Evolutionary conservation across 2,113 vertebrate species (phyloP).

Genomic region (Anolis carolinensis): DNA sequence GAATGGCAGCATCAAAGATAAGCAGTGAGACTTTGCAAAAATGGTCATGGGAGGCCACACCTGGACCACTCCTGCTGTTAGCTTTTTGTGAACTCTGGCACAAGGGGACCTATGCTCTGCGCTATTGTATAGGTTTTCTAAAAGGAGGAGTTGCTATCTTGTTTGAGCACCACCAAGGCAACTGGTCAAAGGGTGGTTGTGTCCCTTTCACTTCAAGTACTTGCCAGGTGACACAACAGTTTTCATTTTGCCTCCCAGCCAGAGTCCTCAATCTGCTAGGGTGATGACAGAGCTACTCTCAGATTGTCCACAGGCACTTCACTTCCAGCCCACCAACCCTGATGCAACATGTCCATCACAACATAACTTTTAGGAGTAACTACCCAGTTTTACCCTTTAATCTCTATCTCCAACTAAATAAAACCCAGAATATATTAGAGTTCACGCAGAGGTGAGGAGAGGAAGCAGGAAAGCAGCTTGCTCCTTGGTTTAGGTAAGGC

Average conservation of each 20-base stretch:
- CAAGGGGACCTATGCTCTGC: background rate
- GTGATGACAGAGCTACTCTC: background rate
- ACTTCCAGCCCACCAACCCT: background rate
- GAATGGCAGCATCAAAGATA: background rate
- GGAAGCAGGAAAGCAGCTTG: too few species aligned
- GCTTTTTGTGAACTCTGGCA: background rate
- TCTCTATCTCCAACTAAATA: background rate
- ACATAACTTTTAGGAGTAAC: background rate
- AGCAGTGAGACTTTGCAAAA: background rate
- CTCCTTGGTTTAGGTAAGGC: too few species aligned
- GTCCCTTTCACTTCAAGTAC: background rate
- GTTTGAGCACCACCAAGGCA: background rate
- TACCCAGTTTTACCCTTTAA: background rate
- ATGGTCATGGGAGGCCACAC: background rate
- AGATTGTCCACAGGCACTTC: background rate
- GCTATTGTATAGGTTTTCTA: background rate
- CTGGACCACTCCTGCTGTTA: too few species aligned
- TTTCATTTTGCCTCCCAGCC: background rate
- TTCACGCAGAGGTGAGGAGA: too few species aligned
- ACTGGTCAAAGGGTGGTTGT: background rate
- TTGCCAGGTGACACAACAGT: background rate
- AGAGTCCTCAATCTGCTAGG: background rate
- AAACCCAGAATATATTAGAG: background rate
- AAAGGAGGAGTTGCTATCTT: background rate
- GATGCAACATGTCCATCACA: background rate